Evolutionary conservation across 2,113 vertebrate species (phyloP).

Genomic region (Ameiurus melas): DNA sequence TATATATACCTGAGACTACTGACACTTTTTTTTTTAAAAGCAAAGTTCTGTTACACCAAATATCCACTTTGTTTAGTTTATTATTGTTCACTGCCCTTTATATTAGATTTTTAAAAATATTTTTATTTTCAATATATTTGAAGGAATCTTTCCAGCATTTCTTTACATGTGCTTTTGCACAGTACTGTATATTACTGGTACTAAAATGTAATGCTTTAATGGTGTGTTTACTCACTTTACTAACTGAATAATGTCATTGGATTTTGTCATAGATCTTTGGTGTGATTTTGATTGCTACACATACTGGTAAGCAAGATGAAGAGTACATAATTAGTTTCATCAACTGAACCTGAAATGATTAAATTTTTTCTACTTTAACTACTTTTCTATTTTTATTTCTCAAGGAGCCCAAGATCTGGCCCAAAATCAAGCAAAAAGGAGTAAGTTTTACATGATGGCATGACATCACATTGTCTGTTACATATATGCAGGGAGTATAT

Average conservation of each 20-base stretch:
- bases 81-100: background rate
- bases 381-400: background rate
- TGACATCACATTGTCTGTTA: background rate
- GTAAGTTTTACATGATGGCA: background rate
- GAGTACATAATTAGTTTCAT: background rate
- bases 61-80: background rate
- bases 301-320: constrained; percentile 14
- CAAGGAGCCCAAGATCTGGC: background rate
- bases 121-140: background rate
- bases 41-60: background rate
- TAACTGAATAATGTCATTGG: background rate
- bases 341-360: background rate
- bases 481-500: background rate
- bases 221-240: background rate
- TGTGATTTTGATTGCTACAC: background rate
- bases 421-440: background rate
- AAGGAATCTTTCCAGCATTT: background rate
- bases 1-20: background rate
- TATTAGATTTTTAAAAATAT: background rate
- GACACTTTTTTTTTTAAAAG: background rate
- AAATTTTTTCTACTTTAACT: background rate
- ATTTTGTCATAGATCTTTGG: background rate
- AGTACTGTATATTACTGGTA: background rate
- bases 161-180: background rate
- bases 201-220: background rate